Base-by-base conservation (phyloP, 92 coral and sea anemone genomes). In the Muricea muricata region DNA sequence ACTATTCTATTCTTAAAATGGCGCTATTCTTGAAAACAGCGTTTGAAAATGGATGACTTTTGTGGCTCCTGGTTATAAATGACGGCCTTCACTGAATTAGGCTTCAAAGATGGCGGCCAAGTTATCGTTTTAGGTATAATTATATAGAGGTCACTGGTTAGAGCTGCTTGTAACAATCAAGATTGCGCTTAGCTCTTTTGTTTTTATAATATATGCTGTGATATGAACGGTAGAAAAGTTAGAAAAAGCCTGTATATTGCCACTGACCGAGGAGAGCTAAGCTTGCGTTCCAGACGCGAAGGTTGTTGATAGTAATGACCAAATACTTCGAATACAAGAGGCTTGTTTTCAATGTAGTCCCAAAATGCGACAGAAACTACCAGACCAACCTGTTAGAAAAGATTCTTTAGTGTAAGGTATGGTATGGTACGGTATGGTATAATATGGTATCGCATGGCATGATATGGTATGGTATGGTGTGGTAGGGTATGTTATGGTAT, bases 241-340 rank as follows among this genome's bases (percentile, higher is more conserved):
- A n/a, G n/a, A n/a, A n/a, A n/a, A n/a, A n/a, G 6, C 5, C 28
- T 55, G 21, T 18, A 55, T 55, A 55, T 13, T 52, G 3, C 18
- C 20, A 52, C 20, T 52, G 21, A 78, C 83, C 55, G 71, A 33
- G 83, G 71, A 21, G 83, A 58, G 65, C 71, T 78, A 13, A 57
- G n/a, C 12, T 78, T 78, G 8, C 71, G 69, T 33, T 78, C 70
- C 21, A 78, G 26, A 31, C 70, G 61, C 37, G 83, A 56, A 32
- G 96, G 96, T 40, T 92, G 97, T 74, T 90, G 89, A 25, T 90
- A 92, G 74, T 93, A 96, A 80, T 96, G 99, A 17, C 99, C 99
- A 72, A 96, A 96, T 65, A 96, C 98, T 79, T 96, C 97, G 25
- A 96, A 86, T 89, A 93, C 94, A 24, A 96, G 78, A 46, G 99